phyloP scores from a whole-genome alignment of 2,888 invertebrate species.

The Dicyrtoma fusca region DNA sequence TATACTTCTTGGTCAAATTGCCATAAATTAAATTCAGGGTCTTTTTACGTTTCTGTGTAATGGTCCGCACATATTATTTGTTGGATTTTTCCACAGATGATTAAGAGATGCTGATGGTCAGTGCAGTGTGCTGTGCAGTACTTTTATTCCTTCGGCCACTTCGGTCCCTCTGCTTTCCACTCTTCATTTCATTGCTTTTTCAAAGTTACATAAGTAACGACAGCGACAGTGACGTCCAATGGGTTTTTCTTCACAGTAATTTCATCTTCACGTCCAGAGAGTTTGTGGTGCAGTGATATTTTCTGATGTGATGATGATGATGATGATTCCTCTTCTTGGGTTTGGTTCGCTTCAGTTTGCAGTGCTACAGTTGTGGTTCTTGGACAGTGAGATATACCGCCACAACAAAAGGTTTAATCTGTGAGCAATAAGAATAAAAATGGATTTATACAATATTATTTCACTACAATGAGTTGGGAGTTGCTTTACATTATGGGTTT shows the following conservation, averaged over 20 bases:
- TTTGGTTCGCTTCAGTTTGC: too few relatives aligned
- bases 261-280: not conserved
- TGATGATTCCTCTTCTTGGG: too few relatives aligned
- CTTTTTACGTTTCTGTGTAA: constrained; percentile 32
- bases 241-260: not conserved
- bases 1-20: constrained; percentile 39
- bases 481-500: constrained; percentile 18
- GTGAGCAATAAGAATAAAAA: too few relatives aligned
- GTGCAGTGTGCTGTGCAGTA: not conserved
- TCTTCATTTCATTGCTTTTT: too few relatives aligned
- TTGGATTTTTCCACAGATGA: constrained; percentile 36
- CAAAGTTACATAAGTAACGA: not conserved
- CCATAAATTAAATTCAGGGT: constrained; percentile 41
- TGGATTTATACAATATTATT: too few relatives aligned
- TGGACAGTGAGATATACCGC: too few relatives aligned
- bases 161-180: too few relatives aligned
- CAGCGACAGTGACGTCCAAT: not conserved
- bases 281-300: too few relatives aligned
- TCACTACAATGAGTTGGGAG: not conserved
- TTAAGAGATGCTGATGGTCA: constrained; percentile 17
- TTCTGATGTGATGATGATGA: too few relatives aligned
- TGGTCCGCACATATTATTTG: constrained; percentile 37
- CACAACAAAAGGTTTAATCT: too few relatives aligned
- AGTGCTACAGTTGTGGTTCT: too few relatives aligned
- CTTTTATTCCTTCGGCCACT: too few relatives aligned